Evolutionary conservation across 2,113 vertebrate species (phyloP), one percentile per base, ranked within the genome.

Genomic region (Halichoeres trimaculatus): DNA sequence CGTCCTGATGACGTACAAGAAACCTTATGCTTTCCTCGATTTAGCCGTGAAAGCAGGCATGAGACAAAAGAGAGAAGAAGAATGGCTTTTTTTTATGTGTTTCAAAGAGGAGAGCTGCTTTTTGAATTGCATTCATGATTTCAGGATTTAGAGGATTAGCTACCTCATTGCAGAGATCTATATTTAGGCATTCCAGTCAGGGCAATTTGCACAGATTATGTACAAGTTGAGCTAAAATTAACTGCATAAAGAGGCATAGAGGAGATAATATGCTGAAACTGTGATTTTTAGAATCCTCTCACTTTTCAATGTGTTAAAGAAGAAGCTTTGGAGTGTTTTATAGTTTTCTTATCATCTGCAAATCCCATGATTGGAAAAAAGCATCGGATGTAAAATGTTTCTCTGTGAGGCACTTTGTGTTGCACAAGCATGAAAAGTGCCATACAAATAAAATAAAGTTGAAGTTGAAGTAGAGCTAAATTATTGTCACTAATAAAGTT

Each of bases 71-170:
- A 58, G 45, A 64, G 16, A 16, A 8, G 17, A 50, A 5, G 19
- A 10, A 45, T 23, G 8, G n/a, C n/a, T n/a, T 4, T 4, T 55
- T 57, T 22, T 63, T 12, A 26, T 30, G 38, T 57, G 8, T 64
- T 61, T 80, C 65, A 82, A 74, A 63, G 50, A 64, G 22, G 57
- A 16, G 14, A 61, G 64, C 60, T 47, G 24, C 41, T 13, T 10
- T 78, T 72, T 65, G 13, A 78, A 78, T 80, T 75, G 54, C 62
- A 48, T 78, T 84, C 58, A 62, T 71, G 60, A 51, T 77, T 69
- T 73, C 22, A 26, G 56, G 75, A 70, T 81, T 81, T 48, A 62
- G 41, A 69, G 58, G 76, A 85, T 90, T 85, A 78, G 51, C 43
- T 4, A 56, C 77, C 63, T 78, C 72, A 62, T 78, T 47, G 57